Conservation (phyloP, 2,888 invertebrate species). For the Euspilapteryx auroguttella region DNA sequence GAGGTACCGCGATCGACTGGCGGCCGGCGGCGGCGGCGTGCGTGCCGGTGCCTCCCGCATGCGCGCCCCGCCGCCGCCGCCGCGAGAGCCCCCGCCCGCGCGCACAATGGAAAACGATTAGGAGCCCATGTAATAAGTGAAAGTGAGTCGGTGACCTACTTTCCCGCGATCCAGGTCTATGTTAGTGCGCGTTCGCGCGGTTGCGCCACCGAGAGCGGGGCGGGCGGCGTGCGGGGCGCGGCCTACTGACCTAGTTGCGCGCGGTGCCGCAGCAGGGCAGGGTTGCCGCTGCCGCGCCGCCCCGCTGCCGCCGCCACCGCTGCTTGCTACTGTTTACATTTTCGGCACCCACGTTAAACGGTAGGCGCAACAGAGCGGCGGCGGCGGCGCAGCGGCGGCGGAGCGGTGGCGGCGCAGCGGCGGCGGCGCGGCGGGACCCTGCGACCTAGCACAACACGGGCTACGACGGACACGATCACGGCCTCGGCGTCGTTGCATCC, state of each 20-base stretch:
- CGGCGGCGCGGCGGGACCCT: slow-evolving; percentile 4
- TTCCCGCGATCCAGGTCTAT: slow-evolving; percentile 92
- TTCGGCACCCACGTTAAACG: slow-evolving; percentile 13
- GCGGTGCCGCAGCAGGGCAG: slow-evolving; percentile 65
- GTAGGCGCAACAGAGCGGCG: background rate
- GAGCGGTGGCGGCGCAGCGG: background rate
- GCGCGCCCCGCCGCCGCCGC: slow-evolving; percentile 50
- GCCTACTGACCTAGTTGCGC: slow-evolving; percentile 85
- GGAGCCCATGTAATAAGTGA: slow-evolving; percentile 84
- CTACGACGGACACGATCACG: slow-evolving; percentile 1
- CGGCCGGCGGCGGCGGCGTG: slow-evolving; percentile 51
- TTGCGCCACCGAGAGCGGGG: slow-evolving; percentile 58
- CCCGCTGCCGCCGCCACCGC: too few species aligned
- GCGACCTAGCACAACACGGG: slow-evolving; percentile 6
- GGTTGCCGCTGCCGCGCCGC: slow-evolving; percentile 45
- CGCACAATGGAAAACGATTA: slow-evolving; percentile 73
- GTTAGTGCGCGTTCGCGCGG: slow-evolving; percentile 68
- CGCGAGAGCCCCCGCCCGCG: slow-evolving; percentile 58
- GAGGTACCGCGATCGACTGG: slow-evolving; percentile 55
- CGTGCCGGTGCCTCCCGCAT: slow-evolving; percentile 58
- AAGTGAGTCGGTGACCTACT: slow-evolving; percentile 90
- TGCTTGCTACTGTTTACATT: slow-evolving; percentile 56
- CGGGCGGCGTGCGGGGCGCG: slow-evolving; percentile 50
- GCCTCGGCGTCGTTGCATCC: slow-evolving; percentile 3
- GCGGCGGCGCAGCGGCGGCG: slow-evolving; percentile 4